A percentile compares a stretch with the other conserved stretches of the same genome.
phyloP scores from a whole-genome alignment of 2,797 vertebrate genomes.

The Aeoliscus strigatus region DNA sequence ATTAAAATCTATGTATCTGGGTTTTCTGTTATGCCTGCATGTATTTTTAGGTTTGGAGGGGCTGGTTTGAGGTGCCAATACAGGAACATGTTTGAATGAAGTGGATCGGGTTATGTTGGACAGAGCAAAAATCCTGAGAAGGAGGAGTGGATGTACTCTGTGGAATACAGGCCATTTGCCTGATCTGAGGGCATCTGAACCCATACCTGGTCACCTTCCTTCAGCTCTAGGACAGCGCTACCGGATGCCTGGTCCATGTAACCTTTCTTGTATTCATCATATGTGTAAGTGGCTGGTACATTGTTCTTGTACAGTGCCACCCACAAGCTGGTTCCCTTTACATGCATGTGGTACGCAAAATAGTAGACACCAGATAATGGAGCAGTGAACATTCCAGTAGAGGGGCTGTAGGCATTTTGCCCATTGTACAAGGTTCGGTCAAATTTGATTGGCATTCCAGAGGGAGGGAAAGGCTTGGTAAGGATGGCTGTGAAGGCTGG shows the following conservation, averaged over 20 bases:
- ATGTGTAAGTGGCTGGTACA: constrained; percentile 97
- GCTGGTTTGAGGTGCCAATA: constrained; percentile 56
- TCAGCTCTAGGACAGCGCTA: constrained; percentile 95
- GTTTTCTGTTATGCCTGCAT: constrained; percentile 58
- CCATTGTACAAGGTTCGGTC: constrained; percentile 97
- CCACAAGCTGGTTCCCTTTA: constrained; percentile 98
- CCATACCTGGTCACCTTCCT: constrained; percentile 96
- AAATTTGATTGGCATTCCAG: constrained; percentile 94
- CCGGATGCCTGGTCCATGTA: constrained; percentile 99
- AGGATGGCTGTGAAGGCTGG: constrained; percentile 97
- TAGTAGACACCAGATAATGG: constrained; percentile 94
- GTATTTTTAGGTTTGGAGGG: constrained; percentile 53
- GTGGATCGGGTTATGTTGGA: constrained; percentile 88
- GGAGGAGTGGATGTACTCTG: constrained; percentile 98
- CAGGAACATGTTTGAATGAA: constrained; percentile 43
- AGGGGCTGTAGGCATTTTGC: constrained; percentile 90
- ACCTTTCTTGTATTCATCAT: constrained; percentile 99
- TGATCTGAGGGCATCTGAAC: constrained; percentile 99
- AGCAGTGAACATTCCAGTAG: constrained; percentile 93
- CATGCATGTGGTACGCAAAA: constrained; percentile 96
- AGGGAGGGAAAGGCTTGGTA: constrained; percentile 91
- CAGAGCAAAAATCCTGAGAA: constrained; percentile 98
- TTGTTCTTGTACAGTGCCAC: constrained; percentile 99
- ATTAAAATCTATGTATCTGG: constrained; percentile 35
- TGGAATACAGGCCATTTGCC: constrained; percentile 97